These are phyloP conservation scores for Malthinus flaveolus DNA, from an alignment of 2,888 invertebrate species.

Conservation along the genomic window DNA sequence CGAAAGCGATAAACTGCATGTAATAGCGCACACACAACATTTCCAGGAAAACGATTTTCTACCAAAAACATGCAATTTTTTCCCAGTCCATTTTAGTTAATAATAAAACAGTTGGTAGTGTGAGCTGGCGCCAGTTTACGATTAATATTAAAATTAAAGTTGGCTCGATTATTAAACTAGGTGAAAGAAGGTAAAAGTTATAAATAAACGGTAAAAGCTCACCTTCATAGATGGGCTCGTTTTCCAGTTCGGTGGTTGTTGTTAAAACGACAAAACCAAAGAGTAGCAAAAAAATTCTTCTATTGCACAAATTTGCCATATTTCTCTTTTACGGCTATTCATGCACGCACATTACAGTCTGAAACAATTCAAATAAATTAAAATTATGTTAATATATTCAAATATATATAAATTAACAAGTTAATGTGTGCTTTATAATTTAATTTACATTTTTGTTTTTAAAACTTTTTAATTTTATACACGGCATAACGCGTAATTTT, in stretches of 20 bases:
- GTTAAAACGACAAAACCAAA: slow-evolving; percentile 20
- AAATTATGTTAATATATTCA: not conserved
- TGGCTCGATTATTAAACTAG: not conserved
- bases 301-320: slow-evolving; percentile 15
- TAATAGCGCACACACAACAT: too few species aligned
- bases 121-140: not conserved
- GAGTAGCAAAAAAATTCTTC: slow-evolving; percentile 17
- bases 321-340: slow-evolving; percentile 9
- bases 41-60: too few species aligned
- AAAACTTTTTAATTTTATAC: too few species aligned
- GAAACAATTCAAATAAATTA: slow-evolving; percentile 11
- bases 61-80: too few species aligned
- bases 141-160: slow-evolving; percentile 5
- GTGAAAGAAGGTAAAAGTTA: not conserved
- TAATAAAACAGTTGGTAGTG: slow-evolving; percentile 8
- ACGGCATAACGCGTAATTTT: too few species aligned
- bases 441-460: not conserved
- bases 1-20: too few species aligned
- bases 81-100: not conserved
- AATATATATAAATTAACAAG: not conserved
- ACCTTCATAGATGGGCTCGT: slow-evolving; percentile 41
- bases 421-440: not conserved
- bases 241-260: slow-evolving; percentile 33
- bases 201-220: slow-evolving; percentile 18
- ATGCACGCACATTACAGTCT: slow-evolving; percentile 23